Evolutionary conservation across 2,888 invertebrate genomes (phyloP), one percentile per base, ranked within the genome.

Genomic region (Hirtodrosophila histrioides): DNA sequence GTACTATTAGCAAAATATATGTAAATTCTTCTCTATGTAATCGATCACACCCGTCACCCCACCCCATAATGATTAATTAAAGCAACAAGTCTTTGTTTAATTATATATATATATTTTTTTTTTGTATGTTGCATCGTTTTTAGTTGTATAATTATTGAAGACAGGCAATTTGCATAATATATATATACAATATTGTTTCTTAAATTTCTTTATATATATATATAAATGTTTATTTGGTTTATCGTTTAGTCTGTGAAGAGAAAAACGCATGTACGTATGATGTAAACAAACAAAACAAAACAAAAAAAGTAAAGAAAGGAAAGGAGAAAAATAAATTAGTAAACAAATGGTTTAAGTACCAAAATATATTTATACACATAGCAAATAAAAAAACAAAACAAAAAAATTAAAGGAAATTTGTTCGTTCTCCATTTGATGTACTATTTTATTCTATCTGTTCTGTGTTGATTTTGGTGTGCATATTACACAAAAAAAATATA

Each of bases 121-220:
- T 55, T 45, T 58, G 46, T 62, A 56, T 82, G 65, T 75, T 79
- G 79, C 83, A 85, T 85, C 37, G 66, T 79, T 80, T 70, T 79
- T 75, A 86, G 75, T 64, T 75, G 39, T 64, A 51, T 12, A 55
- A 53, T 49, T 36, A 37, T 39, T 51, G 56, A 70, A 69, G 33
- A 58, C 62, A 62, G 54, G 45, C 40, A 43, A 50, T 37, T 40
- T 53, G 40, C 44, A 60, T 41, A 39, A 62, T 44, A 17, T 17
- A 17, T 17, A 17, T 17, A 17, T 17, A 17, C 17, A 17, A 17
- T 17, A 55, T 57, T 56, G 49, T 48, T 44, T 68, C 51, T 33
- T 51, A 17, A 54, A 23, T 45, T 57, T 37, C 37, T 51, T 41
- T 62, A 51, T 41, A 53, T 10, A 46, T 10, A 46, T 51, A 44